Conservation (phyloP, 2,888 invertebrate species). For the Chloromyia formosa region DNA sequence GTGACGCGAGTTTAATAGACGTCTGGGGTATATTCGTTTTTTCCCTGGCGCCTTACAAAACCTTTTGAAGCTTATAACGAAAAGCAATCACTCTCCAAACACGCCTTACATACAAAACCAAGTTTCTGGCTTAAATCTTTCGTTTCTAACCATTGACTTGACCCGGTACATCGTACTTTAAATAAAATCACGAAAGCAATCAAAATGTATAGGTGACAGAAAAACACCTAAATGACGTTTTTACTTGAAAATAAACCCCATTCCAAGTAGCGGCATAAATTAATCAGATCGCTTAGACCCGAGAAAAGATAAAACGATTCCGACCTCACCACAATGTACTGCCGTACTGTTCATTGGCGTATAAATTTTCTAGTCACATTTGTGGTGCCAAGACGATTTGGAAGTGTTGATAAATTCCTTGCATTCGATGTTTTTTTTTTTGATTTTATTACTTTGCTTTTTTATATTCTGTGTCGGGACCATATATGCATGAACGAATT, state of each 20-base stretch:
- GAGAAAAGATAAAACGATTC: constrained; percentile 26
- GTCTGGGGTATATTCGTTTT: too few species aligned
- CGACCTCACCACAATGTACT: not conserved
- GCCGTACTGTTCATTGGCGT: not conserved
- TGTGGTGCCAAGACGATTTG: constrained; percentile 15
- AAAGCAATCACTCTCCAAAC: too few species aligned
- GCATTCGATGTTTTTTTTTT: too few species aligned
- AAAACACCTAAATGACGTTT: not conserved
- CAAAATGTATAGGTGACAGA: not conserved
- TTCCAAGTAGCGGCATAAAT: constrained; percentile 26
- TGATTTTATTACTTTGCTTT: too few species aligned
- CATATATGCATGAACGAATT: constrained; percentile 12
- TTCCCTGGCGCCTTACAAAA: too few species aligned
- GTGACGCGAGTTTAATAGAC: too few species aligned
- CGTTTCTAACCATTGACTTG: not conserved
- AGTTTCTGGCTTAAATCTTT: constrained; percentile 6
- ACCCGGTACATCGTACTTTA: not conserved
- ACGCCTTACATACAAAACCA: too few species aligned
- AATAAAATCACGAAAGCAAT: not conserved
- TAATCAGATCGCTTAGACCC: constrained; percentile 20
- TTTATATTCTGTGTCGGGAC: too few species aligned
- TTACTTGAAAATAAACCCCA: not conserved
- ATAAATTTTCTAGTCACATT: constrained; percentile 33
- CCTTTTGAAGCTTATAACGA: too few species aligned
- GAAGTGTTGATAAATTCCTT: constrained; percentile 34